Evolutionary conservation across 2,113 vertebrate genomes (phyloP), one percentile per base, ranked within the genome.

Genomic region (Myanophis thanlyinensis): DNA sequence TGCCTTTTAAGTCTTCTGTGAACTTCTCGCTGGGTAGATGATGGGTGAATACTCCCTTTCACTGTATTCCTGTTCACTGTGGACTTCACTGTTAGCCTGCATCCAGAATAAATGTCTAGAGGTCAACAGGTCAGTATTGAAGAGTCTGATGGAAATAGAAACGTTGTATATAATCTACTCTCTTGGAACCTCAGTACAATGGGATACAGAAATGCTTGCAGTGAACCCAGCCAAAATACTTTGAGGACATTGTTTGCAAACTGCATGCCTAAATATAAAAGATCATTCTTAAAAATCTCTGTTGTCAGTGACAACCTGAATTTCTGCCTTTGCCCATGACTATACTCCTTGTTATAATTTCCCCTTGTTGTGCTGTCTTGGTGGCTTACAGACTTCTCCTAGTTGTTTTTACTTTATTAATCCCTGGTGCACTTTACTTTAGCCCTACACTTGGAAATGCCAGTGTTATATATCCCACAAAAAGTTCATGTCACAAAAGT

Each of bases 361-460:
- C 88, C 95, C 95, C 90, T 95, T 93, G 92, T 85, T 90, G 35
- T 51, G 94, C 92, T 91, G 84, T 46, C 90, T 92, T 94, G 94
- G 93, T 91, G 54, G 93, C 94, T 94, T 95, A 48, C 93, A 94
- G 86, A 90, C 47, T 91, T 93, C 91, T 95, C 91, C 90, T 93
- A 92, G 90, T 92, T 92, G 94, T 95, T 94, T 96, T 94, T 93
- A 90, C 94, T 96, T 92, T 93, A 94, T 93, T 94, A 95, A 95
- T 96, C 94, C 95, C 92, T 0, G 0, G 93, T 91, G 91, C 93
- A 95, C 93, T 95, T 95, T 95, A 95, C 90, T 87, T 93, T 93
- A 40, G 0, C 89, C 53, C 89, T 91, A 91, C 84, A 94, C 93
- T 88, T 89, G 92, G 59, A 97, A 96, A 94, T 6, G 88, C 49